Conservation (phyloP, 2,113 vertebrate species). For the Thamnaconus septentrionalis region DNA sequence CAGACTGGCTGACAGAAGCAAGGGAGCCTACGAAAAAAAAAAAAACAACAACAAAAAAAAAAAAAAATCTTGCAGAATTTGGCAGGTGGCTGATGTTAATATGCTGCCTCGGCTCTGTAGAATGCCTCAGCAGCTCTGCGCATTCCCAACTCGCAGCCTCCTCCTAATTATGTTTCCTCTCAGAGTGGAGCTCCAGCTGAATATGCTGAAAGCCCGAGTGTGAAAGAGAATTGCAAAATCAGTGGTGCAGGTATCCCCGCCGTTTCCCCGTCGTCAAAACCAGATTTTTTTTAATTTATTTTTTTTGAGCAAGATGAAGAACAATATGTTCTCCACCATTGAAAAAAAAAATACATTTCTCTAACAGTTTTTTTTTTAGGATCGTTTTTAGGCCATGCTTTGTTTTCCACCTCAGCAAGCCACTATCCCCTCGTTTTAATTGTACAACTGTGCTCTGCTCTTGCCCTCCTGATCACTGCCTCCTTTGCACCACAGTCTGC, state of each 20-base stretch:
- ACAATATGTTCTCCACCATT: too few species aligned
- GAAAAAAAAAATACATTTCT: too few species aligned
- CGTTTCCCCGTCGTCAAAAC: slow-evolving; percentile 29
- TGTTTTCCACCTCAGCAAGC: too few species aligned
- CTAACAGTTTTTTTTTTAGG: too few species aligned
- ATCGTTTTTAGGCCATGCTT: too few species aligned
- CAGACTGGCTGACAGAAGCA: slow-evolving; percentile 17
- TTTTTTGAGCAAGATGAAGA: slow-evolving; percentile 30
- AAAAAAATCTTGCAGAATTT: slow-evolving; percentile 10
- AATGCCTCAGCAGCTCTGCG: slow-evolving; percentile 23
- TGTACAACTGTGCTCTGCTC: slow-evolving; percentile 15
- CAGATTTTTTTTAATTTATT: too few species aligned
- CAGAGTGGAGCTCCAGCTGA: slow-evolving; percentile 26
- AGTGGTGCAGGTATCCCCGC: slow-evolving; percentile 24
- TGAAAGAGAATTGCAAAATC: slow-evolving; percentile 15
- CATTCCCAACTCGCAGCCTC: slow-evolving; percentile 35
- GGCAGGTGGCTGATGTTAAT: slow-evolving; percentile 52
- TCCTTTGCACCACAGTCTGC: slow-evolving; percentile 18
- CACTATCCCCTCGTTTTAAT: not conserved
- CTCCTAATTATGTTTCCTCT: slow-evolving; percentile 38
- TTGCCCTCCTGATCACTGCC: slow-evolving; percentile 32
- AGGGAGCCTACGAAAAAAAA: slow-evolving; percentile 1
- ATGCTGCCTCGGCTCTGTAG: slow-evolving; percentile 27
- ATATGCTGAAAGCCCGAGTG: slow-evolving; percentile 29
- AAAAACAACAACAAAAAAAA: too few species aligned